phyloP scores from a whole-genome alignment of 2,113 vertebrate genomes.

The Phaetusa simplex region DNA sequence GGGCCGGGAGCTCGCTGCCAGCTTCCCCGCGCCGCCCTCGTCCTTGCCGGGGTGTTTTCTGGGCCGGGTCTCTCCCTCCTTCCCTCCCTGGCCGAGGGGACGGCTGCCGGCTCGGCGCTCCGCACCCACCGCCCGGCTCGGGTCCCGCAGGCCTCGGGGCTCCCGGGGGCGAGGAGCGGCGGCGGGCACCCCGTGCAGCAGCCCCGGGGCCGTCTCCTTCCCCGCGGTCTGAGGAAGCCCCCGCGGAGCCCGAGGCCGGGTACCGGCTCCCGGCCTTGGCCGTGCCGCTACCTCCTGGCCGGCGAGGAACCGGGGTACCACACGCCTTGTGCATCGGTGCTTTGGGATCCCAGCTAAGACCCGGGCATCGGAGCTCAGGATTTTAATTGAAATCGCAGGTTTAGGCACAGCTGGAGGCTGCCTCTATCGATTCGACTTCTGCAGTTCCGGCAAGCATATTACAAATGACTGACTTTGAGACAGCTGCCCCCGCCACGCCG shows the following conservation, averaged over 20 bases:
- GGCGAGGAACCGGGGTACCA: background rate
- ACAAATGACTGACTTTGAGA: constrained; percentile 17
- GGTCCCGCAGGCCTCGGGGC: background rate
- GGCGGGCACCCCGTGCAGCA: background rate
- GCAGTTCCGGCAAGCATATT: constrained; percentile 32
- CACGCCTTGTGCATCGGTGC: background rate
- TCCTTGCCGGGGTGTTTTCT: background rate
- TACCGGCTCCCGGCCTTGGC: background rate
- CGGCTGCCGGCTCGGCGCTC: background rate
- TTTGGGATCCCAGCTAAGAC: background rate
- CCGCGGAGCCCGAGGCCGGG: background rate
- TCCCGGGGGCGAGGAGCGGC: background rate
- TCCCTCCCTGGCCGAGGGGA: background rate
- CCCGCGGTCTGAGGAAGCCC: background rate
- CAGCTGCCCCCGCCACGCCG: background rate
- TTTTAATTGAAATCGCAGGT: constrained; percentile 68
- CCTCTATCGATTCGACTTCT: constrained; percentile 55
- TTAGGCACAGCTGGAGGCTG: constrained; percentile 70
- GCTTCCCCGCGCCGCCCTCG: background rate
- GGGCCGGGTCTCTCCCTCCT: background rate
- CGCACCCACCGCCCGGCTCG: background rate
- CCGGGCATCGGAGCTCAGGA: background rate
- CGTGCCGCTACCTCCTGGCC: background rate
- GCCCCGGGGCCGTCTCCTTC: background rate
- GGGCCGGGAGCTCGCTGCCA: constrained; percentile 46